Conservation (phyloP, 2,888 invertebrate species). For the Drosophila basisetae region DNA sequence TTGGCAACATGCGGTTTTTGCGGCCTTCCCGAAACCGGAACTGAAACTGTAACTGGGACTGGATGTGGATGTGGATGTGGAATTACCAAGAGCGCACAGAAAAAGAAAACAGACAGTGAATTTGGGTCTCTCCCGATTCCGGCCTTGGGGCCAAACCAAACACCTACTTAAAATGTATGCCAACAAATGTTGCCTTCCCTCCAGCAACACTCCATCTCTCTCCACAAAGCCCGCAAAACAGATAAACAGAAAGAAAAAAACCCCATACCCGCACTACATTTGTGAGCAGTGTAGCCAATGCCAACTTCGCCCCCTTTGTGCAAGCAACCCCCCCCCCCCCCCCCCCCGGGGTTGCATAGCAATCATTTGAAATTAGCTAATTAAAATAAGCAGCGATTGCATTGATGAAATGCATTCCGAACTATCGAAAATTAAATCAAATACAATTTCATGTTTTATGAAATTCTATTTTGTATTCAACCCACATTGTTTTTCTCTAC, state of each 20-base stretch:
- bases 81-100: not conserved
- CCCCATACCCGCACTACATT: conserved; percentile 6
- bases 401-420: conserved; percentile 58
- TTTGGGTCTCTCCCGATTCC: conserved; percentile 26
- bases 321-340: not conserved
- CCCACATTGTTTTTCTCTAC: conserved; percentile 8
- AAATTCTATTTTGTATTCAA: conserved; percentile 42
- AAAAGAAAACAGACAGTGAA: conserved; percentile 3
- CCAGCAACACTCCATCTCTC: not conserved
- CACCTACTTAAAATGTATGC: conserved; percentile 18
- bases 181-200: conserved; percentile 5
- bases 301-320: not conserved
- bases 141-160: conserved; percentile 51
- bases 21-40: conserved; percentile 31
- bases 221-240: conserved; percentile 5
- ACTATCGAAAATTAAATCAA: conserved; percentile 55
- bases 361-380: conserved; percentile 48
- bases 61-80: not conserved
- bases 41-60: conserved; percentile 11
- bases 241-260: conserved; percentile 10
- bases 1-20: conserved; percentile 43
- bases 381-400: conserved; percentile 59
- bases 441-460: conserved; percentile 45
- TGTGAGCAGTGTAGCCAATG: conserved; percentile 4
- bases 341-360: not conserved